Evolutionary conservation across 2,888 invertebrate species (phyloP), one percentile per base, ranked within the genome.

Genomic region (Norana najaformis): DNA sequence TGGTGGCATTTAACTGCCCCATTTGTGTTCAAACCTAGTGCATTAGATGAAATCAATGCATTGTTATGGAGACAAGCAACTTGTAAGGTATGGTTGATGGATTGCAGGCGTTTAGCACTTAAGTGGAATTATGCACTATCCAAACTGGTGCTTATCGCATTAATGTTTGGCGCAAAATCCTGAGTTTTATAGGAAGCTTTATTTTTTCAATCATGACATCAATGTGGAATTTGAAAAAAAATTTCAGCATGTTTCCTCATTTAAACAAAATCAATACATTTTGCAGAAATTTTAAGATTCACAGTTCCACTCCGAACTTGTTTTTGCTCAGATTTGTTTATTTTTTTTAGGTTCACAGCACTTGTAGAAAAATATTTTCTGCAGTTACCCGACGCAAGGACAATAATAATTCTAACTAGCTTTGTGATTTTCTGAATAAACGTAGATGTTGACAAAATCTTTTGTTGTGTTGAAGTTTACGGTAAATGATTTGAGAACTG

Each of bases 291-390:
- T 69, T 69, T 69, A n/a, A 69, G 69, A 69, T 69, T 69, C 69
- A n/a, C 69, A 69, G 69, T 69, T 47, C 47, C 5, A 47, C 47
- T 23, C 47, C 23, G 47, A 3, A 47, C 23, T 1, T 14, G 20
- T 47, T 69, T 8, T 30, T 69, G n/a, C 69, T 69, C n/a, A 69
- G n/a, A 13, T 69, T 69, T 69, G 69, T 69, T 69, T 69, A 69
- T 69, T 69, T 69, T 69, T 41, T 69, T 69, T 47, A 69, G 69
- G 69, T 69, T 69, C 30, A n/a, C 69, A 69, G n/a, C 69, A 69
- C 69, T 69, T 69, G 69, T 69, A 69, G 69, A n/a, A 69, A 69
- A 69, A 69, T 69, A 69, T 69, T 4, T 69, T 69, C 69, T 8
- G n/a, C 69, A n/a, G 5, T 69, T 11, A 8, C 69, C n/a, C 69